Conservation (phyloP, 2,113 vertebrate species). For the Anguilla rostrata region DNA sequence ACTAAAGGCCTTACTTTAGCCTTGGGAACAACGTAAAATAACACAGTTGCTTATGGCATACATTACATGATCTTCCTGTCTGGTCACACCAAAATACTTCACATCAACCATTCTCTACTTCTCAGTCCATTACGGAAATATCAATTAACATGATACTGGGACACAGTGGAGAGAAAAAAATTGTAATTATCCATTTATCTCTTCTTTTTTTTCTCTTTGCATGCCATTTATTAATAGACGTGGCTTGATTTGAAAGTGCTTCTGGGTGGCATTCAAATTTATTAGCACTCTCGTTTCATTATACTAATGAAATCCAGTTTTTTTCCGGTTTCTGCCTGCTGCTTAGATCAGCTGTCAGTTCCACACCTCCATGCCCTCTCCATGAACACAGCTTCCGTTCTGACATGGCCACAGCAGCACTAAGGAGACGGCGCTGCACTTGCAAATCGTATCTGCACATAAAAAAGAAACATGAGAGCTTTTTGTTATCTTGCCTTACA, state of each 20-base stretch:
- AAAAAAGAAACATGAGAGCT: slow-evolving; percentile 35
- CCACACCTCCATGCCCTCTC: slow-evolving; percentile 42
- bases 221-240: slow-evolving; percentile 19
- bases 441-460: slow-evolving; percentile 41
- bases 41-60: neutral
- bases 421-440: slow-evolving; percentile 51
- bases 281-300: slow-evolving; percentile 43
- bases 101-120: neutral
- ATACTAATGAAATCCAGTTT: slow-evolving; percentile 42
- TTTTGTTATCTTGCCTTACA: slow-evolving; percentile 18
- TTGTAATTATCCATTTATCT: neutral
- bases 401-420: slow-evolving; percentile 22
- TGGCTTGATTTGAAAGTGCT: slow-evolving; percentile 34
- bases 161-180: neutral
- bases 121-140: slow-evolving; percentile 4
- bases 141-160: neutral
- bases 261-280: slow-evolving; percentile 37
- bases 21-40: neutral
- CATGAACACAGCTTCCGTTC: slow-evolving; percentile 20
- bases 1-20: neutral
- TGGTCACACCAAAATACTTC: neutral
- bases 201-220: neutral
- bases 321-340: slow-evolving; percentile 29
- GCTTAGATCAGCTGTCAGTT: slow-evolving; percentile 45
- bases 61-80: neutral